These are phyloP conservation scores for Microplitis manilae DNA, from an alignment of 2,888 invertebrate genomes.

Conservation along the genomic window DNA sequence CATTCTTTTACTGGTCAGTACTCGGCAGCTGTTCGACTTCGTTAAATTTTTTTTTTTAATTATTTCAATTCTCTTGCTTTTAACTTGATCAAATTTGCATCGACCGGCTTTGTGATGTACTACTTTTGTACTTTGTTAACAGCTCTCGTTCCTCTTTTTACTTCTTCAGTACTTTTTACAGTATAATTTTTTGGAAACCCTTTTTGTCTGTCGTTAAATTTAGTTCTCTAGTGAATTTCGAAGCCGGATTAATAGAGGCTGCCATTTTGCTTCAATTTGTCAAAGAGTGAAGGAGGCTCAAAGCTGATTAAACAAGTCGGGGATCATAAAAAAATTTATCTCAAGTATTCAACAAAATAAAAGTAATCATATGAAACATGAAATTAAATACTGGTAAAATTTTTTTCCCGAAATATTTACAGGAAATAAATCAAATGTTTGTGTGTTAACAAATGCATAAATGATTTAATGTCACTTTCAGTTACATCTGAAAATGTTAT, in stretches of 20 bases:
- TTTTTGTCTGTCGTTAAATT: constrained; percentile 13
- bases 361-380: neutral
- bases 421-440: neutral
- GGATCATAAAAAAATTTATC: neutral
- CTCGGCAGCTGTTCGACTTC: neutral
- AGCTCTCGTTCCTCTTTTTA: neutral
- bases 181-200: constrained; percentile 6
- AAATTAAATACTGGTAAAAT: too few species aligned
- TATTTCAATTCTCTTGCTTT: constrained; percentile 7
- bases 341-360: neutral
- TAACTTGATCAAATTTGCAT: constrained; percentile 38
- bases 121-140: constrained; percentile 1
- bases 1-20: neutral
- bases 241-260: constrained; percentile 4
- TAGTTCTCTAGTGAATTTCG: constrained; percentile 1
- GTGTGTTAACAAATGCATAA: neutral
- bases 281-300: constrained; percentile 3
- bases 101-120: neutral
- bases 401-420: too few species aligned
- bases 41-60: constrained; percentile 16
- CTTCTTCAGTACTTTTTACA: neutral
- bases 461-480: constrained; percentile 2
- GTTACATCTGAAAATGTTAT: constrained; percentile 3
- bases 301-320: constrained; percentile 12
- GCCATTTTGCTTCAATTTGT: neutral